These are phyloP conservation scores for Leptinotarsa haldemani DNA, from an alignment of 2,888 invertebrate species.

Conservation along the genomic window DNA sequence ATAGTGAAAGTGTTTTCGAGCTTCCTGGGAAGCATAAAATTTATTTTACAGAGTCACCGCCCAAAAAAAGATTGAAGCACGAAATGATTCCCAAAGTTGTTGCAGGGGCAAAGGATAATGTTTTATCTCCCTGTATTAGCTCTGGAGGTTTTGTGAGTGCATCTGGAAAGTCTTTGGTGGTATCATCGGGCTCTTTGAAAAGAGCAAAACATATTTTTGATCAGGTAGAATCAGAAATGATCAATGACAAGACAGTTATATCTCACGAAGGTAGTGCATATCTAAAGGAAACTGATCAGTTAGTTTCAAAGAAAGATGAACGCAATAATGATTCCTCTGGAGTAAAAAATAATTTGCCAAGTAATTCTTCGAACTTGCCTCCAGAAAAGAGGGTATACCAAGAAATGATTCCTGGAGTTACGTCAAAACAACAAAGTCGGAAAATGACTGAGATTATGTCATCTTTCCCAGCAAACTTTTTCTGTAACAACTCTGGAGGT, in stretches of 20 bases:
- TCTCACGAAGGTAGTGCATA: not conserved
- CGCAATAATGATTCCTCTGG: not conserved
- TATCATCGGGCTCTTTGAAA: constrained; percentile 21
- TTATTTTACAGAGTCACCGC: constrained; percentile 20
- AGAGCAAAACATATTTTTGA: constrained; percentile 26
- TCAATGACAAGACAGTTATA: not conserved
- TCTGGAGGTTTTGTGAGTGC: constrained; percentile 61
- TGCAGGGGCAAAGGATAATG: not conserved
- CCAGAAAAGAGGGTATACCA: too few species aligned
- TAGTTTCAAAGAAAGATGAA: not conserved
- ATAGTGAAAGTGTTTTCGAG: too few species aligned
- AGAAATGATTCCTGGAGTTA: too few species aligned
- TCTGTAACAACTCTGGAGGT: not conserved
- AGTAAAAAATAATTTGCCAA: too few species aligned
- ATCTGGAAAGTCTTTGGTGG: constrained; percentile 62
- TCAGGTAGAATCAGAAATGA: constrained; percentile 13
- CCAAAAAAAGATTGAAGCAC: constrained; percentile 28
- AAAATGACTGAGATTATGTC: not conserved
- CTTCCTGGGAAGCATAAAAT: not conserved
- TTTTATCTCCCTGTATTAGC: not conserved
- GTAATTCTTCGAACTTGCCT: too few species aligned
- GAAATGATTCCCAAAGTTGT: not conserved
- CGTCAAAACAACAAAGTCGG: too few species aligned
- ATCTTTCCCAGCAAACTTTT: not conserved
- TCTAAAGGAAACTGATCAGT: not conserved